Percentiles rank a stretch among this genome's conserved stretches.
Conservation (phyloP, 2,888 invertebrate genomes). For the Lordiphosa andalusiaca region DNA sequence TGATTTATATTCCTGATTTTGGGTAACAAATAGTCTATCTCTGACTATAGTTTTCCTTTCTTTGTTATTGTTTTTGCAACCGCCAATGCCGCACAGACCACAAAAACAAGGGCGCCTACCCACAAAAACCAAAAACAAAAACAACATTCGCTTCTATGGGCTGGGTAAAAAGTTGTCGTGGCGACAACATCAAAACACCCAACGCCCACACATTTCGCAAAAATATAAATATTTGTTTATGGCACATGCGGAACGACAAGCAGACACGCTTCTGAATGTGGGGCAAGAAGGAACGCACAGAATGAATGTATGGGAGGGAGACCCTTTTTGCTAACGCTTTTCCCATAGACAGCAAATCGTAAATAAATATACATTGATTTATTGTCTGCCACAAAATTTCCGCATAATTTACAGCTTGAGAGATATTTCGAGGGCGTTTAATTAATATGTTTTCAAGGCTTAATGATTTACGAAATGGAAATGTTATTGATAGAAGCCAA, state of each 20-base stretch:
- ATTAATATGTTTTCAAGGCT: constrained; percentile 55
- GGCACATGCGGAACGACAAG: constrained; percentile 46
- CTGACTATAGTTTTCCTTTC: not conserved
- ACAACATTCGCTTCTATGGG: not conserved
- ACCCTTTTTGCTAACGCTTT: constrained; percentile 36
- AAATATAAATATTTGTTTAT: constrained; percentile 69
- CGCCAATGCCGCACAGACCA: constrained; percentile 7
- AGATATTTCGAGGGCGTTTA: constrained; percentile 36
- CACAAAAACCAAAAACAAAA: constrained; percentile 12
- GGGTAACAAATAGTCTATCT: constrained; percentile 1
- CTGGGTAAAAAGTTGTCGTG: not conserved
- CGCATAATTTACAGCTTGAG: constrained; percentile 39
- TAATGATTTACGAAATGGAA: no score
- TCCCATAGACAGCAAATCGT: constrained; percentile 49
- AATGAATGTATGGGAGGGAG: constrained; percentile 13
- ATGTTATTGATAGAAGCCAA: no score
- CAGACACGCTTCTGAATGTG: constrained; percentile 52
- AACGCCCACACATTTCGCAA: constrained; percentile 49
- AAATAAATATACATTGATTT: constrained; percentile 68
- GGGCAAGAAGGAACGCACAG: constrained; percentile 22
- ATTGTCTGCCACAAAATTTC: constrained; percentile 45
- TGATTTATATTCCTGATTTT: no score
- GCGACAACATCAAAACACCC: constrained; percentile 27
- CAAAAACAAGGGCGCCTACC: constrained; percentile 5
- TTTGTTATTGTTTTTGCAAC: constrained; percentile 2